These are phyloP conservation scores for Cephus rjabovi DNA, from an alignment of 2,888 invertebrate genomes.

Conservation along the genomic window DNA sequence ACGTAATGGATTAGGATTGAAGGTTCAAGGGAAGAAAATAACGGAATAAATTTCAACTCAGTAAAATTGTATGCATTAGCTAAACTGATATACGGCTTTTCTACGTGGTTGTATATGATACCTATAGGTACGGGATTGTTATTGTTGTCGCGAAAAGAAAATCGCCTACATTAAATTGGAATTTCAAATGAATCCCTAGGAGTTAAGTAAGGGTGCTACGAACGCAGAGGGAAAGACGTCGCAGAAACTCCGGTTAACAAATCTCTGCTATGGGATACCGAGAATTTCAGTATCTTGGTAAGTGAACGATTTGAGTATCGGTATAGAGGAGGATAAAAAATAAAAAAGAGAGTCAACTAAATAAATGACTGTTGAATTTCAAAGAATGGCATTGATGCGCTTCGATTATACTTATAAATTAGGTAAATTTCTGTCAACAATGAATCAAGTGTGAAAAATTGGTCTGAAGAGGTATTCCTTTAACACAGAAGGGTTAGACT, in stretches of 20 bases:
- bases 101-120: not conserved
- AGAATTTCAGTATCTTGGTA: too few species aligned
- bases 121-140: not conserved
- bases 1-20: too few species aligned
- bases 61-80: not conserved
- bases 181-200: conserved; percentile 28
- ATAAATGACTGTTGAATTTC: not conserved
- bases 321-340: not conserved
- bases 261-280: too few species aligned
- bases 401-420: not conserved
- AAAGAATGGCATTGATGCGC: not conserved
- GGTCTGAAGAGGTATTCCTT: not conserved
- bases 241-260: too few species aligned
- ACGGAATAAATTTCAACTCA: not conserved
- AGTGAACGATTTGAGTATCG: not conserved
- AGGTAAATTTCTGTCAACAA: not conserved
- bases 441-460: not conserved
- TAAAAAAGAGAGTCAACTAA: not conserved
- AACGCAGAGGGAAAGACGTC: too few species aligned
- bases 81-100: not conserved
- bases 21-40: not conserved
- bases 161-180: conserved; percentile 26
- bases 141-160: conserved; percentile 24
- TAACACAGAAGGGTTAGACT: not conserved
- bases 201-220: too few species aligned